Evolutionary conservation across 2,888 invertebrate species (phyloP), one percentile per base, ranked within the genome.

Genomic region (Empis livida): DNA sequence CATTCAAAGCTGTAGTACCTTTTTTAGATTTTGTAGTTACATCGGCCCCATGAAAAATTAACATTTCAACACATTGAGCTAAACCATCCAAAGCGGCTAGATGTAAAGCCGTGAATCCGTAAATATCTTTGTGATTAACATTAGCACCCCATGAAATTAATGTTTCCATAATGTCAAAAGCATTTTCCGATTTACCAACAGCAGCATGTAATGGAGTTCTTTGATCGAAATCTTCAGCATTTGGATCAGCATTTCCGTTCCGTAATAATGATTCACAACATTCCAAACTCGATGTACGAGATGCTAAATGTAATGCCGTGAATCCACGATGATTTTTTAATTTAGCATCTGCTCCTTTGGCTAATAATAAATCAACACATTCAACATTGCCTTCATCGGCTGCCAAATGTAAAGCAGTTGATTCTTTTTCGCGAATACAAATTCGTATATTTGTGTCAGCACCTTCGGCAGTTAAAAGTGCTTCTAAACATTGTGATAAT

Each of bases 21-120:
- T 87, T 89, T 65, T 84, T 87, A 44, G 89, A 90, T 59, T 84
- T 81, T 3, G 88, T 85, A 13, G 88, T 89, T n/a, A 91, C 83
- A 71, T 91, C 90, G 43, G 89, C 89, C 5, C 89, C 90, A 62
- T 85, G 82, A 60, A 81, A 83, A 51, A 91, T 82, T 52, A 91
- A 69, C 54, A 87, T 80, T 63, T 89, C 87, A 2, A 90, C 90
- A 64, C 89, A 89, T 57, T 84, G 82, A 0, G 86, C 84, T 37
- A 89, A 72, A 35, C 90, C 90, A 61, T 90, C 90, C 10, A 90
- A 70, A 5, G 89, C 89, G 6, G 90, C 90, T 52, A 91, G 75
- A 63, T 91, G 90, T 38, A 91, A 72, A 1, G 90, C 85, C 1
- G 88, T 86, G 62, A 87, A 87, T 1, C 90, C 90, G 58, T 87